Evolutionary conservation across 2,888 invertebrate genomes (phyloP), one percentile per base, ranked within the genome.

Genomic region (Dicycla oo): DNA sequence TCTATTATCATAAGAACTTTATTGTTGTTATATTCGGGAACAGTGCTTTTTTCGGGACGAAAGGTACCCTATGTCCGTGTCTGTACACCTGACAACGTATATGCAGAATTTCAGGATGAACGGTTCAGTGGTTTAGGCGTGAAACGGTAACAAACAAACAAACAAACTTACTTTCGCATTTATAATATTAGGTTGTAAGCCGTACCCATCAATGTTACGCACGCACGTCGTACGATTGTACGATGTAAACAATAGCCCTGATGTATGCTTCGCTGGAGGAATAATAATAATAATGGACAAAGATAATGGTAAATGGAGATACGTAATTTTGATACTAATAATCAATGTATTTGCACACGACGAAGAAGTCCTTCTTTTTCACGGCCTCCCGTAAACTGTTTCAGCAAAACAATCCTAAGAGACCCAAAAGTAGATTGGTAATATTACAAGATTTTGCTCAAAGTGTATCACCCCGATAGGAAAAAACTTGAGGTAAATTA

Each of bases 211-310:
- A 72, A 71, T 76, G 75, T 64, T 68, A 76, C 61, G 71, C 69
- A 80, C 72, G 69, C n/a, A n/a, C n/a, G n/a, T n/a, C n/a, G n/a
- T n/a, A n/a, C n/a, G n/a, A n/a, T 53, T 64, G 61, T 75, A 62
- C 60, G 73, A 60, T 85, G 80, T 73, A 80, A 80, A 84, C 86
- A 84, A 85, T 83, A 70, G 69, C 58, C 45, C 40, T 54, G 49
- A 40, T 58, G 58, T 70, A 86, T 69, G 86, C 75, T 68, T 74
- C 75, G 66, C 20, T 78, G 78, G 47, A 54, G 57, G 38, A 51
- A 65, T 60, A 40, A 34, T 65, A 54, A 56, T 40, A 51, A 65
- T 60, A 40, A 34, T 65, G 53, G 43, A 0, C 74, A 81, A 20
- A 79, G 86, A 78, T 7, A 49, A 73, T 54, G 0, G 6, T 18